Evolutionary conservation across 2,888 invertebrate species (phyloP).

Genomic region (Muschampia staudingeri): DNA sequence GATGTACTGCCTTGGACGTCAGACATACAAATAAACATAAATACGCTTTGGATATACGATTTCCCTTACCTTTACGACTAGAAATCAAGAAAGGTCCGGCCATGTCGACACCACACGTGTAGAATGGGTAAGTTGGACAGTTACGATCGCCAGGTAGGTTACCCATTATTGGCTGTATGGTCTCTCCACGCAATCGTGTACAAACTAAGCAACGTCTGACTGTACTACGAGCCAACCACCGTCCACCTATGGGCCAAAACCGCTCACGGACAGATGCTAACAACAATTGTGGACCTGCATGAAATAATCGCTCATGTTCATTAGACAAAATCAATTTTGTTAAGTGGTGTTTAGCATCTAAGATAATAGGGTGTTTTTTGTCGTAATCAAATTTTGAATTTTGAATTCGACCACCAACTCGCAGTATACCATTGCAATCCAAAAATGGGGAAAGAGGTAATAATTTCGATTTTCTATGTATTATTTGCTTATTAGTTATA

Average conservation of each 20-base stretch:
- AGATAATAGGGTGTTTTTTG: constrained; percentile 19
- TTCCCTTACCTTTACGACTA: constrained; percentile 29
- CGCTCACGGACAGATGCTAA: constrained; percentile 16
- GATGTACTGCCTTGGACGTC: constrained; percentile 44
- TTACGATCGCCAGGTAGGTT: constrained; percentile 12
- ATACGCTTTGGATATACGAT: constrained; percentile 27
- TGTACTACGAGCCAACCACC: constrained; percentile 10
- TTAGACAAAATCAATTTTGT: neutral
- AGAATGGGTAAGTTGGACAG: constrained; percentile 13
- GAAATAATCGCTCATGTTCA: constrained; percentile 6
- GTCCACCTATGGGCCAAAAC: constrained; percentile 29
- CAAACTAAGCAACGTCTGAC: constrained; percentile 16
- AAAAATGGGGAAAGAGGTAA: constrained; percentile 7
- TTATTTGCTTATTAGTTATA: neutral
- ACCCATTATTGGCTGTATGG: constrained; percentile 33
- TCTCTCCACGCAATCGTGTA: constrained; percentile 12
- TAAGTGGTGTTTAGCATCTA: constrained; percentile 12
- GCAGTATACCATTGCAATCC: neutral
- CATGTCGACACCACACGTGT: constrained; percentile 34
- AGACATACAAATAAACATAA: constrained; percentile 50
- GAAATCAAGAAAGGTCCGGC: constrained; percentile 29
- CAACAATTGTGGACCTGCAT: constrained; percentile 15
- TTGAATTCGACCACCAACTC: constrained; percentile 13
- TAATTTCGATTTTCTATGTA: neutral
- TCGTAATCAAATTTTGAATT: constrained; percentile 12